Percentiles rank a stretch among this genome's conserved stretches.
phyloP scores from a whole-genome alignment of 92 coral and sea anemone genomes.

The Phenganax stokvisi region DNA sequence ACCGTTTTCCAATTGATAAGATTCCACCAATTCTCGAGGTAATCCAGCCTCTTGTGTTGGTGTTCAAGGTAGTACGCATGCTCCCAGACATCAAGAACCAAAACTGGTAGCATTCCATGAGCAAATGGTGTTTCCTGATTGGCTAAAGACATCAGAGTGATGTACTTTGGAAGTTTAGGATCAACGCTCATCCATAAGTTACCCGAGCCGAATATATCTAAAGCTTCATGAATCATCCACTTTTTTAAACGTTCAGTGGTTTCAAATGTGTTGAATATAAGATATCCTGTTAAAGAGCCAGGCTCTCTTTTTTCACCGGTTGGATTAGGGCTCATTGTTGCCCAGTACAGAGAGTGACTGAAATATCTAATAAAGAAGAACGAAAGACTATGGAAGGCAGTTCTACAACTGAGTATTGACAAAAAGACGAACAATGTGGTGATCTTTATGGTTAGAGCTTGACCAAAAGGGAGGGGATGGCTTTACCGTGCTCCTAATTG shows the following conservation, averaged over 20 bases:
- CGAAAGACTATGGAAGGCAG: not conserved
- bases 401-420: not conserved
- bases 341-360: slow-evolving; percentile 85
- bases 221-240: slow-evolving; percentile 56
- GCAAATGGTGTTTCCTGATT: slow-evolving; percentile 78
- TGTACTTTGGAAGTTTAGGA: slow-evolving; percentile 34
- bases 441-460: not conserved
- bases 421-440: not conserved
- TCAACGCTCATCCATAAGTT: slow-evolving; percentile 79
- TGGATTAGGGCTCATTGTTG: slow-evolving; percentile 81
- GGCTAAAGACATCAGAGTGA: slow-evolving; percentile 50
- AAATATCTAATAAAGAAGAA: slow-evolving; percentile 50
- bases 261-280: slow-evolving; percentile 66
- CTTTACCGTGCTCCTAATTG: not conserved
- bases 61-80: slow-evolving; percentile 91
- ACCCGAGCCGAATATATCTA: slow-evolving; percentile 74
- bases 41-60: slow-evolving; percentile 70
- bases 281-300: slow-evolving; percentile 52
- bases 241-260: slow-evolving; percentile 56
- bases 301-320: slow-evolving; percentile 58
- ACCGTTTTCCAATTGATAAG: slow-evolving; percentile 85
- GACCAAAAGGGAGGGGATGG: not conserved
- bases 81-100: slow-evolving; percentile 87
- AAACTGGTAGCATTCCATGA: slow-evolving; percentile 50
- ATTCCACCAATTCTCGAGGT: slow-evolving; percentile 73